A percentile compares a stretch with the other conserved stretches of the same genome.
Conservation (phyloP, 1,140 invertebrate species). For the Lepeophtheirus salmonis region DNA sequence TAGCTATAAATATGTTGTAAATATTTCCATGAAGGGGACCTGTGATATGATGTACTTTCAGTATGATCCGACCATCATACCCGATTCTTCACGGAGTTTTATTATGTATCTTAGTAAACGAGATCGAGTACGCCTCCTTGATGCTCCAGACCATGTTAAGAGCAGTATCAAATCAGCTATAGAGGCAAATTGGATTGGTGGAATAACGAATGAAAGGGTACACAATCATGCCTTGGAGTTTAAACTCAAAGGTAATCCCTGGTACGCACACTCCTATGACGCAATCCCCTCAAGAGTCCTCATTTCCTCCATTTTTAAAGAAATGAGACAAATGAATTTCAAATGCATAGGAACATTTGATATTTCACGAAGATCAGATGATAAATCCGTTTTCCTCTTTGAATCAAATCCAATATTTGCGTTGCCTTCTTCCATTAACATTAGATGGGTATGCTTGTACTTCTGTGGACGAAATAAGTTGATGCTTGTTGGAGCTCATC, state of each 20-base stretch:
- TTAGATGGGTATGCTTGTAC: not conserved
- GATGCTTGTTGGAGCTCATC: not conserved
- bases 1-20: not conserved
- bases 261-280: not conserved
- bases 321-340: not conserved
- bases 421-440: not conserved
- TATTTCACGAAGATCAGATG: not conserved
- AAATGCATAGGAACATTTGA: not conserved
- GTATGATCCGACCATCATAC: not conserved
- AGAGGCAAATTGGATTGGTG: not conserved
- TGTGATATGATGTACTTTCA: not conserved
- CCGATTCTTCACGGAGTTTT: not conserved
- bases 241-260: not conserved
- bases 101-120: not conserved
- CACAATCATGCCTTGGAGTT: not conserved
- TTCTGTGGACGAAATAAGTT: not conserved
- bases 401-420: not conserved
- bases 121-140: not conserved
- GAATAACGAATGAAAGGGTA: not conserved
- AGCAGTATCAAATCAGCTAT: not conserved
- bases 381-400: not conserved
- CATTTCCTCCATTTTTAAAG: not conserved
- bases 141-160: not conserved
- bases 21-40: not conserved
- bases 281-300: not conserved